Base-by-base conservation (phyloP, 2,113 vertebrate genomes). In the Microtus montanus region DNA sequence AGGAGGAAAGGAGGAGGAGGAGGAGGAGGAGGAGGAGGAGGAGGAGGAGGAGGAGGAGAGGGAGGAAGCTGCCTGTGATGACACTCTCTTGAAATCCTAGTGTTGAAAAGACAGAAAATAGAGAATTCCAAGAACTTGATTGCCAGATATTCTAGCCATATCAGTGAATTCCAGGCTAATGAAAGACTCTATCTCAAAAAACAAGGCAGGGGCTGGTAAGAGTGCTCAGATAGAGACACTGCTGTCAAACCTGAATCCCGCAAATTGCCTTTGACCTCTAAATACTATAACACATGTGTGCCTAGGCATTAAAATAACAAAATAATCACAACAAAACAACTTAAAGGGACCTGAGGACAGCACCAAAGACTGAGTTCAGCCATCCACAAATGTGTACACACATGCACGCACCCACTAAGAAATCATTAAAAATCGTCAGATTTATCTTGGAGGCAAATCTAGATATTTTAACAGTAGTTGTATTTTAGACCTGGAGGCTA, bases 401-500 rank as follows among this genome's bases (percentile, higher is more conserved):
- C 26, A 20, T 38, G 20, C 15, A 24, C 7, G 13, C 64, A 68
- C 30, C 24, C 30, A 35, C 44, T 24, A 66, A 66, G 83, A 66
- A 68, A 85, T 47, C 15, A 70, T 49, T 70, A n/a, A 33, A 68
- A 68, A 24, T 12, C 12, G 17, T 86, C 84, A 86, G 41, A 77
- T 77, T 88, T 20, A 82, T 84, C 94, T 47, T 52, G 44, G 26
- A 19, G 7, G 85, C 49, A 54, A 77, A 52, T 63, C 80, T 74
- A n/a, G 52, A 91, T n/a, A 58, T 61, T 70, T 77, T 84, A 77
- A 71, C 28, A 73, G 64, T 22, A 74, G 20, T 71, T 71, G 2
- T 90, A 61, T 49, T 93, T 90, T 88, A 90, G 52, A 88, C 64
- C 71, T 87, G 89, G n/a, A 26, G 89, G 83, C 71, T 80, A 54